Evolutionary conservation across 2,797 vertebrate species (phyloP).

Genomic region (Brachymystax lenok): DNA sequence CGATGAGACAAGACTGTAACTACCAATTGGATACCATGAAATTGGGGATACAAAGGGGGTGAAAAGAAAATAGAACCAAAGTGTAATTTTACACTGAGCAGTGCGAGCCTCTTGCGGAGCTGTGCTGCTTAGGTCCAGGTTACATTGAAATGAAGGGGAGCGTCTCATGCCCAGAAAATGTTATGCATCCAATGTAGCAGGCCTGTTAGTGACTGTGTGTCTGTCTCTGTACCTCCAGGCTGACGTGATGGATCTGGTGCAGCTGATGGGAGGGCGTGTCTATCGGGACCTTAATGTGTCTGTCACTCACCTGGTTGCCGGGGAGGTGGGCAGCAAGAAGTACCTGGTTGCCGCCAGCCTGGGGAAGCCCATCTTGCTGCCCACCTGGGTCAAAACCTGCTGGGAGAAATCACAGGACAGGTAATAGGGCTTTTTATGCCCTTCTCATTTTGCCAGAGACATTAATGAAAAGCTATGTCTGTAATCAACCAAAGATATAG

Average conservation of each 20-base stretch:
- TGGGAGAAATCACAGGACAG: constrained; percentile 92
- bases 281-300: constrained; percentile 89
- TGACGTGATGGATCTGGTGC: constrained; percentile 90
- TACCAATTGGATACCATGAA: too few species aligned
- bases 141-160: too few species aligned
- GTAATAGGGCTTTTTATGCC: constrained; percentile 61
- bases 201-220: background rate
- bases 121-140: too few species aligned
- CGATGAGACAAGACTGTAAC: too few species aligned
- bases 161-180: too few species aligned
- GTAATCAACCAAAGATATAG: too few species aligned
- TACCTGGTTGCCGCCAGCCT: constrained; percentile 94
- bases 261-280: constrained; percentile 93
- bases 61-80: too few species aligned
- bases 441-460: background rate
- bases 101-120: too few species aligned
- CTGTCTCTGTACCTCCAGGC: constrained; percentile 66
- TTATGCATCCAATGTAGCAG: too few species aligned
- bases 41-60: too few species aligned
- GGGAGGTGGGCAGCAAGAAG: constrained; percentile 98
- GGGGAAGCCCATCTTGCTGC: constrained; percentile 89
- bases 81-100: too few species aligned
- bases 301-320: constrained; percentile 94
- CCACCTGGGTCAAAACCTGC: constrained; percentile 87
- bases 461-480: background rate